Evolutionary conservation across 2,888 invertebrate genomes (phyloP).

Genomic region (Oxytorus armatus): DNA sequence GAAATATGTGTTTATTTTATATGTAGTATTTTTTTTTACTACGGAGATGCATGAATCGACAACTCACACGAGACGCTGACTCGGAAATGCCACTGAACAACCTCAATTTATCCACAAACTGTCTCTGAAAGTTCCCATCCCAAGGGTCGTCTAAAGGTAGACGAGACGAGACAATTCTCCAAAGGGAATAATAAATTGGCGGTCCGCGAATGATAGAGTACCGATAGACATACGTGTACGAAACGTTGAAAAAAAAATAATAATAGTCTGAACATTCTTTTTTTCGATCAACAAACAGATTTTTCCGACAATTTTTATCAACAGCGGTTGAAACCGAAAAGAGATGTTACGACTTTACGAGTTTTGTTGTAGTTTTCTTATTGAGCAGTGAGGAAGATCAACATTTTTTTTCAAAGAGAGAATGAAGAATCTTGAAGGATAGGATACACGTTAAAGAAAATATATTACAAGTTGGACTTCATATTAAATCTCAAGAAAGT

Average conservation of each 20-base stretch:
- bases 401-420: background rate
- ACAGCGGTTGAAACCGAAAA: no score
- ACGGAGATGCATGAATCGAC: conserved; percentile 11
- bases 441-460: no score
- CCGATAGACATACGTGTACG: conserved; percentile 8
- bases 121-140: conserved; percentile 46
- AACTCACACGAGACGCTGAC: conserved; percentile 16
- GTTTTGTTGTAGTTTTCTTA: no score
- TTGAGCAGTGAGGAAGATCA: background rate
- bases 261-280: conserved; percentile 22
- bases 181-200: conserved; percentile 75
- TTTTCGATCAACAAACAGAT: conserved; percentile 1
- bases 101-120: conserved; percentile 67
- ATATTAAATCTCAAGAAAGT: no score
- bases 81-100: conserved; percentile 34
- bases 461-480: no score
- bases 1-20: no score
- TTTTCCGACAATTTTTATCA: background rate
- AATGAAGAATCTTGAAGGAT: no score
- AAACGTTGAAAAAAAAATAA: background rate
- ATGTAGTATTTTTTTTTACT: conserved; percentile 18
- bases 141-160: conserved; percentile 35
- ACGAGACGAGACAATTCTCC: conserved; percentile 75
- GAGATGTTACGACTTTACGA: no score
- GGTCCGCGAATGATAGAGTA: conserved; percentile 39